phyloP scores from a whole-genome alignment of 2,113 vertebrate species.

The Morone chrysops region DNA sequence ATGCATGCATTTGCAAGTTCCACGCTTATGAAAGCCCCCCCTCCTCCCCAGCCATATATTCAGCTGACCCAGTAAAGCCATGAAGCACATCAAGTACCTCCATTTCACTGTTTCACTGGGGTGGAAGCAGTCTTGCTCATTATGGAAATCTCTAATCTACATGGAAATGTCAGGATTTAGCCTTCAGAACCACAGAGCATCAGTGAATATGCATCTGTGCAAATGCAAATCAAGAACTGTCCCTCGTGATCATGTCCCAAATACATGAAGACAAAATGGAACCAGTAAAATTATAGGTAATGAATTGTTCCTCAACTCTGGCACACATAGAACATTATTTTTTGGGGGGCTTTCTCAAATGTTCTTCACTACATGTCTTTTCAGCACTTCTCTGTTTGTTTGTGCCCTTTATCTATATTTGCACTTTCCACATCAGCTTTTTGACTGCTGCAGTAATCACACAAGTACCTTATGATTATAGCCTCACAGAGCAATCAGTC shows the following conservation, averaged over 20 bases:
- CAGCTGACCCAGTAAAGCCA: slow-evolving; percentile 56
- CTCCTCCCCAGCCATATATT: not conserved
- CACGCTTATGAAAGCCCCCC: not conserved
- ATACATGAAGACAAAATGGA: slow-evolving; percentile 2
- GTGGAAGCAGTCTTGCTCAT: slow-evolving; percentile 35
- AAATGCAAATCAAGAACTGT: slow-evolving; percentile 39
- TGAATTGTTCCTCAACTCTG: not conserved
- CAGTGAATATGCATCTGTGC: slow-evolving; percentile 36
- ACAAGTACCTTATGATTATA: slow-evolving; percentile 28
- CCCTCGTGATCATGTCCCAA: slow-evolving; percentile 11
- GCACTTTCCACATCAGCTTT: not conserved
- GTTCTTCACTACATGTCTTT: not conserved
- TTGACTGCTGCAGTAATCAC: slow-evolving; percentile 54
- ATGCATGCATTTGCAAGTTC: not conserved
- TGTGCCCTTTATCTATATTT: not conserved
- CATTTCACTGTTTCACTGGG: not conserved
- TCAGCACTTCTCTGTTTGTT: not conserved
- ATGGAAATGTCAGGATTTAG: slow-evolving; percentile 30
- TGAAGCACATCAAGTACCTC: slow-evolving; percentile 20
- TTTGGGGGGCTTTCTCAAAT: not conserved
- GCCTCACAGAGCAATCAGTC: slow-evolving; percentile 35
- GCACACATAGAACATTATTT: not conserved
- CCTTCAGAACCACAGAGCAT: slow-evolving; percentile 15
- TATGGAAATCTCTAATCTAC: slow-evolving; percentile 60
- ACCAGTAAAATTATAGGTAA: not conserved